Evolutionary conservation across 2,888 invertebrate species (phyloP).

Genomic region (Rhopalosiphum nymphaeae): DNA sequence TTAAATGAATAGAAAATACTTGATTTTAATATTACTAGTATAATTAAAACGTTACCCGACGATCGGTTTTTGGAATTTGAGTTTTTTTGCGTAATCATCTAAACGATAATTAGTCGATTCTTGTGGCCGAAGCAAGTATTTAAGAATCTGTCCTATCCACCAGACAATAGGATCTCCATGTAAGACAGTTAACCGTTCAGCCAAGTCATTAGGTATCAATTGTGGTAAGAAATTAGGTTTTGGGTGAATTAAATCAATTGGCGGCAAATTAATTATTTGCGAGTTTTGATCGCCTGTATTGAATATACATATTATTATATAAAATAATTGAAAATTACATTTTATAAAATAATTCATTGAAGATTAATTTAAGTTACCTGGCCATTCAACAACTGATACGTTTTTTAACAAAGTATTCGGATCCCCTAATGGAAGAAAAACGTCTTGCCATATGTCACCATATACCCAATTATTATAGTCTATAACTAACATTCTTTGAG

Average conservation of each 20-base stretch:
- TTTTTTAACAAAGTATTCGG: slow-evolving; percentile 82
- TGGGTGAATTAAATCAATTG: slow-evolving; percentile 91
- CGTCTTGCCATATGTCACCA: slow-evolving; percentile 92
- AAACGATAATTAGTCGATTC: slow-evolving; percentile 73
- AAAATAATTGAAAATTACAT: background rate
- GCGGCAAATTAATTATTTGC: slow-evolving; percentile 93
- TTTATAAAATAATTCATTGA: background rate
- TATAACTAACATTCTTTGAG: slow-evolving; percentile 90
- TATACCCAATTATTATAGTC: slow-evolving; percentile 96
- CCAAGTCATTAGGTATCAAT: slow-evolving; percentile 88
- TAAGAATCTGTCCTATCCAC: slow-evolving; percentile 98
- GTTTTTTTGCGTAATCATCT: slow-evolving; percentile 70
- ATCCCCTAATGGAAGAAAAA: slow-evolving; percentile 91
- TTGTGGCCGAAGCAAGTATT: slow-evolving; percentile 88
- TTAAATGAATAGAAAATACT: background rate
- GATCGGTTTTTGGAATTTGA: slow-evolving; percentile 87
- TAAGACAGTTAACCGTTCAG: slow-evolving; percentile 80
- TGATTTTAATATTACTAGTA: background rate
- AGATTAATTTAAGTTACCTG: slow-evolving; percentile 74
- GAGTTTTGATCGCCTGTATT: slow-evolving; percentile 76
- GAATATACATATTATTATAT: background rate
- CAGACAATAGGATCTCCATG: slow-evolving; percentile 97
- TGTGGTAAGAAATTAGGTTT: slow-evolving; percentile 81
- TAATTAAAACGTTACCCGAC: slow-evolving; percentile 80
- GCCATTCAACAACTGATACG: slow-evolving; percentile 81